Evolutionary conservation across 2,797 vertebrate genomes (phyloP), one percentile per base, ranked within the genome.

Genomic region (Chaetodon trifasciatus): DNA sequence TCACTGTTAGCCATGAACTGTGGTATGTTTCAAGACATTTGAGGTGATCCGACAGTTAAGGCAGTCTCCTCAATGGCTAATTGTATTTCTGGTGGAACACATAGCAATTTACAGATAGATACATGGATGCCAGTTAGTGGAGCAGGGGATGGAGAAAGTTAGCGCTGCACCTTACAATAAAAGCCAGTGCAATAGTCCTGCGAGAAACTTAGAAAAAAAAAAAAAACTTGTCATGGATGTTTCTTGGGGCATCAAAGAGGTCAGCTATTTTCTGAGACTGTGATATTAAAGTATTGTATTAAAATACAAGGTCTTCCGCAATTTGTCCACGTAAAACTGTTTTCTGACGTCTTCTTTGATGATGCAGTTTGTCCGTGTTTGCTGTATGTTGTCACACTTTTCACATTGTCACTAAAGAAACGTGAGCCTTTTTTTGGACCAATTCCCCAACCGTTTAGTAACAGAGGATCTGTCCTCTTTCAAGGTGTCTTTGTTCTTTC

Each of bases 181-280:
- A 89, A 83, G 35, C 21, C 23, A 47, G 46, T 67, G 64, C 71
- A 84, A 78, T 10, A 68, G 52, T 12, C 61, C 67, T 60, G 69
- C 69, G 74, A 67, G 64, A 76, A 70, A 75, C 39, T 49, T 10
- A 15, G 24, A 42, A 58, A 50, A 40, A 73, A 71, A 52, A 32
- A 17, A 2, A 71, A 52, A 32, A 17, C 4, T 44, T 58, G 3
- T 17, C 61, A 53, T 49, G 35, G 61, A 66, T 53, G 10, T 62
- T 70, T 74, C 42, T 60, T 37, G 24, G 74, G 52, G 61, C n/a
- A 44, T 39, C 53, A 70, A 44, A 46, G 53, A 58, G 16, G 47
- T 42, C 58, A 40, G 53, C n/a, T 39, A 4, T 47, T 17, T 1
- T 11, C 35, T 66, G 28, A 32, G 39, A 40, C 39, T 40, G 9